phyloP scores from a whole-genome alignment of 2,888 invertebrate genomes.

The Lycocerus yunnanus region DNA sequence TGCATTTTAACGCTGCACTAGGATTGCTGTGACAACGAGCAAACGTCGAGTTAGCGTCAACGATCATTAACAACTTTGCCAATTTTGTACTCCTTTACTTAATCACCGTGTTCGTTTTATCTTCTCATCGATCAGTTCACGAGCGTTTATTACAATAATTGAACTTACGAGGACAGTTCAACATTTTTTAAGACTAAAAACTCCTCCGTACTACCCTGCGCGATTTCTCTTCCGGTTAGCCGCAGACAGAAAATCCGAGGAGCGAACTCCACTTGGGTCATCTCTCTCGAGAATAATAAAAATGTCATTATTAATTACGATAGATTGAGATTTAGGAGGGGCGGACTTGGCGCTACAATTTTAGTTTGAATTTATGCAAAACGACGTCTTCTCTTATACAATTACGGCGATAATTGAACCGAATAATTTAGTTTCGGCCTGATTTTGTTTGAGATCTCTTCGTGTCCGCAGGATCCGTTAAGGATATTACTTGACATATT shows the following conservation, averaged over 20 bases:
- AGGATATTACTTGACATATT: too few relatives aligned
- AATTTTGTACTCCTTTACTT: not conserved
- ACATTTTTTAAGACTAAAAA: not conserved
- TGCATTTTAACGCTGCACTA: conserved; percentile 23
- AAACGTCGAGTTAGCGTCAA: conserved; percentile 16
- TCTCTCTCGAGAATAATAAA: not conserved
- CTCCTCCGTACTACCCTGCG: too few relatives aligned
- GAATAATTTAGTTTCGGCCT: not conserved
- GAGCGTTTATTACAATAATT: not conserved
- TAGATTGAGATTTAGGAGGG: not conserved
- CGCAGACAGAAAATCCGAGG: not conserved
- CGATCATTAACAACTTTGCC: conserved; percentile 27
- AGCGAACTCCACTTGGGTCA: not conserved
- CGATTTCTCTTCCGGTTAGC: too few relatives aligned
- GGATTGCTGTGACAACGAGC: conserved; percentile 19
- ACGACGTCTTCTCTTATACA: too few relatives aligned
- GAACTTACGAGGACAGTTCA: not conserved
- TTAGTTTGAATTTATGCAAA: not conserved
- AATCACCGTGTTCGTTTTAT: not conserved
- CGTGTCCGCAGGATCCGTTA: too few relatives aligned
- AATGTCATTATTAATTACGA: not conserved
- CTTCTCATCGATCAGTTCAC: not conserved
- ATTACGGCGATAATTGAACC: not conserved
- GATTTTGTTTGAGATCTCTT: not conserved
- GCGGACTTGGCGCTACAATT: not conserved